A percentile compares a stretch with the other conserved stretches of the same genome.
Evolutionary conservation across 2,113 vertebrate species (phyloP).

Genomic region (Scopus umbretta): DNA sequence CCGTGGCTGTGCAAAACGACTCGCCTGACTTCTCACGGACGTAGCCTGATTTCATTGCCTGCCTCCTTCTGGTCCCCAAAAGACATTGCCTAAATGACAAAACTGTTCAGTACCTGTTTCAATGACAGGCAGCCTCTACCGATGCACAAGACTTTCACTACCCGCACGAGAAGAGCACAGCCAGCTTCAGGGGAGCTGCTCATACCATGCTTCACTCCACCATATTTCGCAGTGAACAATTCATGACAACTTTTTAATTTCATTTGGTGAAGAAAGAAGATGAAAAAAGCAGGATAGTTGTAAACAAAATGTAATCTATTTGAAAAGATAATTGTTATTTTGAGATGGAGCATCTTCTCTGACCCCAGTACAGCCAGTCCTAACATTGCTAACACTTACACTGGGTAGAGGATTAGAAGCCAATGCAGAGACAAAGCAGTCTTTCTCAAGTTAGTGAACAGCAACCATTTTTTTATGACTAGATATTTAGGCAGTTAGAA

Average conservation of each 20-base stretch:
- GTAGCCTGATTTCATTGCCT: background rate
- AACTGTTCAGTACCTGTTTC: background rate
- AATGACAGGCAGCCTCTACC: background rate
- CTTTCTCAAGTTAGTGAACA: background rate
- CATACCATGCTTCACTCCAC: background rate
- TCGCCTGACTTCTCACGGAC: background rate
- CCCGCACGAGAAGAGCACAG: background rate
- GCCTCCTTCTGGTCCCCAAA: background rate
- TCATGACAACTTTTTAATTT: background rate
- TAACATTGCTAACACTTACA: background rate
- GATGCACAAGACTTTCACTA: background rate
- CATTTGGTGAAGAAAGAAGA: background rate
- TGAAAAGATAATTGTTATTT: background rate
- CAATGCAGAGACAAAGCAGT: background rate
- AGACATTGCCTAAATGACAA: background rate
- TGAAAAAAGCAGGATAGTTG: background rate
- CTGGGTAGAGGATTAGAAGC: background rate
- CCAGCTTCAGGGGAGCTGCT: background rate
- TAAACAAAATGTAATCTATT: background rate
- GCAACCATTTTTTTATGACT: background rate
- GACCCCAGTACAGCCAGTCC: background rate
- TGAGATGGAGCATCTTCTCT: background rate
- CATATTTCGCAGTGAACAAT: background rate
- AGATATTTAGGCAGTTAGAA: background rate
- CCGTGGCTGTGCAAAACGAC: background rate